Conservation (phyloP, 30 jellyfish, hydroid and myxozoan species). For the Hydra vulgaris region DNA sequence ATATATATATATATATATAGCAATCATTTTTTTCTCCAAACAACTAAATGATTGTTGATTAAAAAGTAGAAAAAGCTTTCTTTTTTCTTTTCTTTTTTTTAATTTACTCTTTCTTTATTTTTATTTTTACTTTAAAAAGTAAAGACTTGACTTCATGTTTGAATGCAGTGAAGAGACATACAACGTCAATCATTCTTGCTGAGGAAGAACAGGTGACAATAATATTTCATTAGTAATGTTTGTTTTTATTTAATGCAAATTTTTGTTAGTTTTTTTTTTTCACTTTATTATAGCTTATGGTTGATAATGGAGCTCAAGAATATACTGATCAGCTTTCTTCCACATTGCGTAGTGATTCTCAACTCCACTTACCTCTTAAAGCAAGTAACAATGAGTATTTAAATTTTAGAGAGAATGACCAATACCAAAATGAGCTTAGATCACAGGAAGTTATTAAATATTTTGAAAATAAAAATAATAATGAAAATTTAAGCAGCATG, state of each 20-base stretch:
- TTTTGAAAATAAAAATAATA: no score
- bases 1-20: no score
- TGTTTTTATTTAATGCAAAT: no score
- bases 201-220: not conserved
- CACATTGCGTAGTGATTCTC: not conserved
- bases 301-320: not conserved
- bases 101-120: not conserved
- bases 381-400: not conserved
- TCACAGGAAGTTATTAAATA: no score
- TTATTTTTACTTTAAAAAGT: not conserved
- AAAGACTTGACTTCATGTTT: not conserved
- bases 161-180: not conserved
- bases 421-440: not conserved
- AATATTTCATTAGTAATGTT: no score
- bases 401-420: not conserved
- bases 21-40: no score
- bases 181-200: not conserved
- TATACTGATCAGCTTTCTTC: not conserved
- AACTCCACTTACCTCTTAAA: not conserved
- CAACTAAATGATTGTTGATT: no score
- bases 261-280: not conserved
- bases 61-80: no score
- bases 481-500: no score
- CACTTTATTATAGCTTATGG: not conserved
- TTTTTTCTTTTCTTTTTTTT: no score